Evolutionary conservation across 2,797 vertebrate genomes (phyloP), one percentile per base, ranked within the genome.

Genomic region (Coreius guichenoti): DNA sequence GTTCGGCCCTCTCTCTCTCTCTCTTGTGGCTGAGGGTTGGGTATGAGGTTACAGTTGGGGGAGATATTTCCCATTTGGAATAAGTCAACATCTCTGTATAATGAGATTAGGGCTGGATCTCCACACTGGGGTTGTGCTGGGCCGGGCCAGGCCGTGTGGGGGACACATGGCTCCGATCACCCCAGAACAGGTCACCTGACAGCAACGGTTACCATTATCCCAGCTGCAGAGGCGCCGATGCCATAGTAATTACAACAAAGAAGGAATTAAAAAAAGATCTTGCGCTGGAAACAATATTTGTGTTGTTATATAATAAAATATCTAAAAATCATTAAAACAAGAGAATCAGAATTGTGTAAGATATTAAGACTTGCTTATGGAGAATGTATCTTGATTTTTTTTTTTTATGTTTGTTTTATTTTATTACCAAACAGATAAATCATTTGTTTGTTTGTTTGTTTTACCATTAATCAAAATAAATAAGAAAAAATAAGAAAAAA

Each of bases 151-250:
- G 90, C 87, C 90, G 93, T 92, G 89, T 92, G 90, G 92, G 93
- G 94, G 93, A 95, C 95, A 95, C 95, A 94, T 95, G 95, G 95
- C 93, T 92, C 95, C 91, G 94, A 95, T 96, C 95, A 95, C 91
- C 91, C 88, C 86, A 90, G 91, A 75, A 84, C 74, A 78, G 94
- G 89, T 94, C 94, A 95, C 92, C 91, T 86, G 94, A 96, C 95
- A 95, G 93, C 84, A 70, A 16, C 90, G 90, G 87, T 92, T 92
- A 91, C 93, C 93, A 94, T 94, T 94, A 94, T 95, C 93, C 93
- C 92, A 93, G 90, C 54, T 65, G 87, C 89, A 92, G 91, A 86
- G 79, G 90, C 82, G 84, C 84, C 90, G 92, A 95, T 93, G 94
- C 93, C 92, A 92, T 87, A 90, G 92, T 94, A 92, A 94, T 94